These are phyloP conservation scores for Monarcha castaneiventris DNA, from an alignment of 2,113 vertebrate genomes.

Conservation along the genomic window DNA sequence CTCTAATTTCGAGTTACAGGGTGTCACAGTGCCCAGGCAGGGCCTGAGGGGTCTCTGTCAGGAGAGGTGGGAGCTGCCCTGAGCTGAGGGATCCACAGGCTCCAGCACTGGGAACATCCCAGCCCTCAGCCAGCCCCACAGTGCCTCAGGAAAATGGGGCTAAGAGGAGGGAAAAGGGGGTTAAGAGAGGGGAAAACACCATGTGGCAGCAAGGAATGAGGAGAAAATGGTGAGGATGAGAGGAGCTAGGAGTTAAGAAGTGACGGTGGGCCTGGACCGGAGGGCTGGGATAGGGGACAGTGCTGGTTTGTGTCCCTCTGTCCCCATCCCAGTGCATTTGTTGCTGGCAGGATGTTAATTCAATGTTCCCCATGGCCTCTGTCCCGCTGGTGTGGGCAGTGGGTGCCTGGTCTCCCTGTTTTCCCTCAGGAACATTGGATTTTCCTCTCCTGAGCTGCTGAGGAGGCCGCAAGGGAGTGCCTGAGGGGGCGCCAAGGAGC, in stretches of 20 bases:
- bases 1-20: accelerated
- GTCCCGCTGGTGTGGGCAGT: no score
- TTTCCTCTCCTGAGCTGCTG: neutral
- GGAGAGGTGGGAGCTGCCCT: neutral
- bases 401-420: neutral
- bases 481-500: neutral
- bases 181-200: accelerated
- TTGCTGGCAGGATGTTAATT: neutral
- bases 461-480: neutral
- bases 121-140: accelerated
- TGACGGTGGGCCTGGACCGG: no score
- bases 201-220: accelerated
- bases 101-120: neutral
- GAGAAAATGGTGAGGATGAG: neutral
- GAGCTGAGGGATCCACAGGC: neutral
- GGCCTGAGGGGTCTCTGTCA: neutral
- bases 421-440: no score
- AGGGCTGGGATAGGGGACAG: neutral
- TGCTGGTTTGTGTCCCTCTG: neutral
- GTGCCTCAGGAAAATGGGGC: accelerated
- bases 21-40: neutral
- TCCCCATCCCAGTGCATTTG: neutral
- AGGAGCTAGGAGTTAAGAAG: accelerated
- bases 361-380: neutral
- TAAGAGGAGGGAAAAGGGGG: accelerated